Conservation (phyloP, 1,140 invertebrate genomes). For the Drosophila sucinea region DNA sequence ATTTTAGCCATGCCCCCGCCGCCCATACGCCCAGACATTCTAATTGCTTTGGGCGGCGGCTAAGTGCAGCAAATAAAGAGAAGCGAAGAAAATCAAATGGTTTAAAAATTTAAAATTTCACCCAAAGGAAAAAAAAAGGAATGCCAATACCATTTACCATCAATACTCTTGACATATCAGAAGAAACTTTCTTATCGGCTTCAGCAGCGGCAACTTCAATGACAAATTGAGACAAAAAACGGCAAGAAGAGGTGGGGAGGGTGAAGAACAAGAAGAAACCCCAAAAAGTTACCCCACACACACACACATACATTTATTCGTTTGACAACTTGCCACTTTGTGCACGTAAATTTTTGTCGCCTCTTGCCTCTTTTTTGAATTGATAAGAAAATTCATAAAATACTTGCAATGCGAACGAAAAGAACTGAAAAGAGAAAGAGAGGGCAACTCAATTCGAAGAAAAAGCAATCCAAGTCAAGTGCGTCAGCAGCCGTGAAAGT, state of each 20-base stretch:
- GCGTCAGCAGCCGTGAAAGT: constrained; percentile 78
- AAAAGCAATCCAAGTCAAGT: constrained; percentile 71
- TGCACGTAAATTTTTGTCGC: constrained; percentile 75
- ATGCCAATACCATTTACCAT: constrained; percentile 60
- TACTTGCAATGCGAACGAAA: constrained; percentile 40
- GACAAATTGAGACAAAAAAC: constrained; percentile 71
- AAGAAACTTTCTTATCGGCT: constrained; percentile 73
- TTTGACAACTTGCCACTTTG: constrained; percentile 78
- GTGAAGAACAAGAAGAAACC: constrained; percentile 21
- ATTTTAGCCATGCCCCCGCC: constrained; percentile 13
- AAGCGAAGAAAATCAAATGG: background rate
- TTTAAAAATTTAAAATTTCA: constrained; percentile 8
- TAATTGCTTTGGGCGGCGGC: constrained; percentile 27
- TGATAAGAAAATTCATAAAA: constrained; percentile 82
- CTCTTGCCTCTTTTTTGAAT: constrained; percentile 67
- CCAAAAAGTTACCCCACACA: constrained; percentile 62
- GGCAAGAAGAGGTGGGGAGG: background rate
- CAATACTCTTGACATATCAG: constrained; percentile 75
- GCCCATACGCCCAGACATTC: constrained; percentile 17
- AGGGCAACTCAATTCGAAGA: constrained; percentile 10
- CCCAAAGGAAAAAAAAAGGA: constrained; percentile 33
- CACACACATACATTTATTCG: constrained; percentile 29
- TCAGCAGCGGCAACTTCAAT: constrained; percentile 72
- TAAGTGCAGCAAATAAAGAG: background rate
- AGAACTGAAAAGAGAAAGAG: background rate